Base-by-base conservation (phyloP, 1,140 invertebrate species). In the Oncopodura yosiiana region DNA sequence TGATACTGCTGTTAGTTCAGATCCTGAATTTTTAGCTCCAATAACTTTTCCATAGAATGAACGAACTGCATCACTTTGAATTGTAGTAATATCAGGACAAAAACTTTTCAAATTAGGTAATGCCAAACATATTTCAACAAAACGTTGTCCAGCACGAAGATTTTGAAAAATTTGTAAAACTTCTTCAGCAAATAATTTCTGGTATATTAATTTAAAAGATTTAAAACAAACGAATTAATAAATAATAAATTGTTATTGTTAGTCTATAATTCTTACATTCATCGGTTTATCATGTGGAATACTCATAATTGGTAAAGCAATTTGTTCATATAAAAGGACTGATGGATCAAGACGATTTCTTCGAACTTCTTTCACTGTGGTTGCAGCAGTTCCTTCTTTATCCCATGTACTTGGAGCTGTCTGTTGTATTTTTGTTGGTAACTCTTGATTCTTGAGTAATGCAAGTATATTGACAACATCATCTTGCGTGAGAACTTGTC, bases 361-460 rank as follows among this genome's bases (percentile, higher is more conserved):
- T 8, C 58, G 51, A 43, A 56, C 37, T 34, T 64, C 62, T 42
- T 64, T 64, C 5, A 56, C 50, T 8, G 46, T 41, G 8, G 54
- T 48, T 30, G 53, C 34, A n/a, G 37, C 38, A 32, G 61, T 53
- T 8, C 49, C 54, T 44, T 64, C 62, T 32, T 61, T 64, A 27
- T 64, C 62, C 62, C 62, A 64, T 3, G 46, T 61, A 45, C 62
- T 58, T 39, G 62, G 62, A 6, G 62, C 48, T 26, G 58, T 49
- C 12, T 52, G 58, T 37, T 58, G 52, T 32, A 64, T 56, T 26
- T 56, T 61, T 1, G 58, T 30, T 34, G 62, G 62, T 8, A 64
- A 42, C 24, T 61, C 54, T 36, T 53, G 52, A 19, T 37, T 55
- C 36, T 60, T 60, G 32, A 64, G 49, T 18, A 64, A 46, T 11